These are phyloP conservation scores for Balaeniceps rex DNA, from an alignment of 2,113 vertebrate species.

Conservation along the genomic window DNA sequence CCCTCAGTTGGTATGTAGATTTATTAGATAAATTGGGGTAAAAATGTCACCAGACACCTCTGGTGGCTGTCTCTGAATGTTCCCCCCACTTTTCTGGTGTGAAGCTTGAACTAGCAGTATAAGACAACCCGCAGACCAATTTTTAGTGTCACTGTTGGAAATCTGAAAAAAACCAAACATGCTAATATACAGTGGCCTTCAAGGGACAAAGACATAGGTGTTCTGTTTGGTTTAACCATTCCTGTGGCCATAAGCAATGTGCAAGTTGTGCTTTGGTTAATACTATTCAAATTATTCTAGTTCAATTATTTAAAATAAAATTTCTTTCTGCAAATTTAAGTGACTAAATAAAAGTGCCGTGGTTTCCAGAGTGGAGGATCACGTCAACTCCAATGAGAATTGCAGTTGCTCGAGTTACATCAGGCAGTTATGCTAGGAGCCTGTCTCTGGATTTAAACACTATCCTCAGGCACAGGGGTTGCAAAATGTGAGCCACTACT, in stretches of 20 bases:
- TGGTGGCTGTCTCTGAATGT: neutral
- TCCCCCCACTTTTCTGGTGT: neutral
- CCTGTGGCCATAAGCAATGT: neutral
- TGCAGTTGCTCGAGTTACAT: neutral
- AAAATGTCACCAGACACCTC: neutral
- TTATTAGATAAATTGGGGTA: neutral
- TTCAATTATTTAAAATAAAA: neutral
- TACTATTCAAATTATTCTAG: neutral
- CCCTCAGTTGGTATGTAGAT: neutral
- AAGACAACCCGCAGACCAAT: neutral
- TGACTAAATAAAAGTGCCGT: neutral
- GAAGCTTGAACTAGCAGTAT: neutral
- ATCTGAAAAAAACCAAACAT: accelerated
- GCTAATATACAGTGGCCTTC: neutral
- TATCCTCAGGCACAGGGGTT: neutral
- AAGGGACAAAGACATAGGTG: neutral
- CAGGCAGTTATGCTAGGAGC: neutral
- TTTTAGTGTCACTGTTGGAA: neutral
- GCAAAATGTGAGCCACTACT: neutral
- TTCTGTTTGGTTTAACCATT: neutral
- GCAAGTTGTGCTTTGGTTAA: neutral
- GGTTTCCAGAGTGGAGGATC: neutral
- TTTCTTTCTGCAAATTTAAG: neutral
- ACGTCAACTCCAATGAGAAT: neutral
- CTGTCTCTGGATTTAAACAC: neutral